Evolutionary conservation across 2,113 vertebrate genomes (phyloP).

Genomic region (Chloroceryle aenea): DNA sequence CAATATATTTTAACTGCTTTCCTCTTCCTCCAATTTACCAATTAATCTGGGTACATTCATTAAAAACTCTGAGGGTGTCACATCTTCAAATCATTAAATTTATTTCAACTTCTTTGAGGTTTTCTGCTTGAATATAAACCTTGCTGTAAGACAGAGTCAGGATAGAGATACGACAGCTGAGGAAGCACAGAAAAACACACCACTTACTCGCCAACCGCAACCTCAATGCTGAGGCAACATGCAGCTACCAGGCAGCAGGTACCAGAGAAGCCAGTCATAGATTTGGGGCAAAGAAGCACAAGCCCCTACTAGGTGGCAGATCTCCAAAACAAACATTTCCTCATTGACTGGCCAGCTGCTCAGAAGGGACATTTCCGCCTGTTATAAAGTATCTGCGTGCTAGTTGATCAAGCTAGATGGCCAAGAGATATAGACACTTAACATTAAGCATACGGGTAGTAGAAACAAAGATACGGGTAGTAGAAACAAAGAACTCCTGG

Average conservation of each 20-base stretch:
- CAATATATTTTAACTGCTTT: background rate
- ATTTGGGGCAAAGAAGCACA: background rate
- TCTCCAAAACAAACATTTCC: background rate
- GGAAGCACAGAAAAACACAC: background rate
- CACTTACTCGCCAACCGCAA: background rate
- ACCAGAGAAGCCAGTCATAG: background rate
- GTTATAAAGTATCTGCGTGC: background rate
- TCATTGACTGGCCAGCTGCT: background rate
- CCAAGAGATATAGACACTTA: background rate
- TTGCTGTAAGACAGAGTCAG: background rate
- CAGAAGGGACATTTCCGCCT: background rate
- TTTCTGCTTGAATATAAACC: background rate
- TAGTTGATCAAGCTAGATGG: background rate
- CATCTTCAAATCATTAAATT: background rate
- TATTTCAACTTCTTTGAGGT: background rate
- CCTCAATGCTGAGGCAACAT: accelerated
- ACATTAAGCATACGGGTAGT: background rate
- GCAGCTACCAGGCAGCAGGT: background rate
- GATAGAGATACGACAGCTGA: background rate
- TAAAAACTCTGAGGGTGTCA: background rate
- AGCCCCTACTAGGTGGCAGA: background rate
- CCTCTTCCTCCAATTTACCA: background rate
- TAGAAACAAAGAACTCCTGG: background rate
- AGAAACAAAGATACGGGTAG: background rate
- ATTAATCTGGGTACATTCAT: background rate